These are phyloP conservation scores for Mesoclemmys tuberculata DNA, from an alignment of 2,113 vertebrate genomes.

Conservation along the genomic window DNA sequence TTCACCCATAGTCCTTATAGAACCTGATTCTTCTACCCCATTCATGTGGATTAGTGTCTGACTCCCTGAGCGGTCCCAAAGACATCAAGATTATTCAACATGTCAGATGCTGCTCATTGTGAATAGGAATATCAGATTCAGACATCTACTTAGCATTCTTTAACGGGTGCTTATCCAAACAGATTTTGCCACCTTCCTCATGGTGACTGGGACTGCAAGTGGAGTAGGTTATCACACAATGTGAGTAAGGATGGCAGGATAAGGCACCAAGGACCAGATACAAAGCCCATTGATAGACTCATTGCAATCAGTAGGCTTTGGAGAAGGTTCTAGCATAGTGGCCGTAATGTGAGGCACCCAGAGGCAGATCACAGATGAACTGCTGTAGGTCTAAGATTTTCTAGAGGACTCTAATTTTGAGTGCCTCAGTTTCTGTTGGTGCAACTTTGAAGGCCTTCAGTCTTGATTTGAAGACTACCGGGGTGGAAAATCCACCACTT, in stretches of 20 bases:
- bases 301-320: not conserved
- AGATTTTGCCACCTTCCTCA: not conserved
- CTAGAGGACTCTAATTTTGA: conserved; percentile 10
- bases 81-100: not conserved
- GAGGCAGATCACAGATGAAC: conserved; percentile 8
- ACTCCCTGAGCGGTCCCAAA: not conserved
- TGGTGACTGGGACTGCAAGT: not conserved
- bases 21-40: not conserved
- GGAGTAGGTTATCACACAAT: not conserved
- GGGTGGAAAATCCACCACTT: not conserved
- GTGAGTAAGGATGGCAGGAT: not conserved
- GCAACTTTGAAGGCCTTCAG: not conserved
- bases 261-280: not conserved
- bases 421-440: not conserved
- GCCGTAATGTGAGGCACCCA: conserved; percentile 44
- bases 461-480: not conserved
- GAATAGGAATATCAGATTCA: not conserved
- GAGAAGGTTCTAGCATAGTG: not conserved
- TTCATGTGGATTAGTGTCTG: not conserved
- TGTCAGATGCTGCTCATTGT: not conserved
- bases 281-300: not conserved
- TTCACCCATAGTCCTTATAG: not conserved
- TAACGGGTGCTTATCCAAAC: not conserved
- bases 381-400: conserved; percentile 31
- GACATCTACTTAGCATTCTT: not conserved